Conservation (phyloP, 2,113 vertebrate genomes). For the Phoxinus phoxinus region DNA sequence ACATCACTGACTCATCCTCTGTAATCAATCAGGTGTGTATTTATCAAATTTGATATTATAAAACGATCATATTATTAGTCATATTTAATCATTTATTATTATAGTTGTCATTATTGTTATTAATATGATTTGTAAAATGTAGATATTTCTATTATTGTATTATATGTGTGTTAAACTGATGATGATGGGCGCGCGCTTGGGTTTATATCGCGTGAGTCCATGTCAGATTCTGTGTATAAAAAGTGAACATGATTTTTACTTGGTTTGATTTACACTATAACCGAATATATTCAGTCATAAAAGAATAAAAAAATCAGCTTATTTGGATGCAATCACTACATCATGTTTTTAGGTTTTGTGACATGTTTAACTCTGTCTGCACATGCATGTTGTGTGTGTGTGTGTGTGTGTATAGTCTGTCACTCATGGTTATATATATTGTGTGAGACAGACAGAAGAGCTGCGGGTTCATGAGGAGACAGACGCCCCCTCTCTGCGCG, state of each 20-base stretch:
- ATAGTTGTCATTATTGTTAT: conserved; percentile 28
- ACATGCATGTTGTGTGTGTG: neutral
- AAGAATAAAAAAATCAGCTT: neutral
- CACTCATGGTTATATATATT: conserved; percentile 72
- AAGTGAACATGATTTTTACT: neutral
- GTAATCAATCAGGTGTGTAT: conserved; percentile 82
- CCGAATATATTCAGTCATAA: neutral
- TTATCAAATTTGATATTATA: conserved; percentile 69
- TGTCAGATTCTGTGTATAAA: neutral
- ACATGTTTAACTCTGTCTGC: too few relatives aligned
- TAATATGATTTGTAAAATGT: too few relatives aligned
- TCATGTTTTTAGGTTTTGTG: neutral
- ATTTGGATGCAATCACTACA: neutral
- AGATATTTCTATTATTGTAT: too few relatives aligned
- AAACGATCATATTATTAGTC: neutral
- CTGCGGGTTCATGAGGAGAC: conserved; percentile 67
- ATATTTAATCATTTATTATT: neutral
- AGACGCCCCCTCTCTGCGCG: conserved; percentile 55
- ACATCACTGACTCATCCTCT: conserved; percentile 84
- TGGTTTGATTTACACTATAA: neutral
- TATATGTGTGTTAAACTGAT: neutral
- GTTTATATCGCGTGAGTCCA: neutral
- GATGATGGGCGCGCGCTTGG: neutral
- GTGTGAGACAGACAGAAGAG: conserved; percentile 67
- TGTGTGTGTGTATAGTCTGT: conserved; percentile 40